phyloP scores from a whole-genome alignment of 1,140 invertebrate genomes.

The Zaprionus ornatus region DNA sequence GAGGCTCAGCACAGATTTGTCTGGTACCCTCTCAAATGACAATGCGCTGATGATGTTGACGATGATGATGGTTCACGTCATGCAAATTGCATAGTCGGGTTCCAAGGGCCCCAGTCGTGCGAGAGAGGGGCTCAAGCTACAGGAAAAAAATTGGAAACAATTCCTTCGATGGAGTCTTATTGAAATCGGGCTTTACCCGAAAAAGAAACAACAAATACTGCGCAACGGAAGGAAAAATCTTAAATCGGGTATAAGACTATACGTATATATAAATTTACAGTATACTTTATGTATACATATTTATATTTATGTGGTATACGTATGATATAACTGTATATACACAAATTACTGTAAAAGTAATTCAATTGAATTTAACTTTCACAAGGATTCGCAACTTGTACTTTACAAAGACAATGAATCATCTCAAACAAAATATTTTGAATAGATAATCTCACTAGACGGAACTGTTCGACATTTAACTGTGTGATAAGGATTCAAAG shows the following conservation, averaged over 20 bases:
- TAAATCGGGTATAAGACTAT: too few species aligned
- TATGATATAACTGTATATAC: too few species aligned
- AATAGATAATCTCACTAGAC: background rate
- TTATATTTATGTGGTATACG: too few species aligned
- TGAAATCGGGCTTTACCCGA: background rate
- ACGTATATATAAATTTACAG: too few species aligned
- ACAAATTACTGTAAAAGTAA: too few species aligned
- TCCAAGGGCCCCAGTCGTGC: background rate
- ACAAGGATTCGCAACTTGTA: background rate
- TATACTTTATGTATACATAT: too few species aligned
- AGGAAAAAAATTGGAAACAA: background rate
- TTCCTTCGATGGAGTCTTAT: background rate
- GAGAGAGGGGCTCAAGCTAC: background rate
- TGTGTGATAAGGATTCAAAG: too few species aligned
- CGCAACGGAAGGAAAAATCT: too few species aligned
- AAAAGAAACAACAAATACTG: background rate
- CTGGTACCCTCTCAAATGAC: conserved; percentile 22
- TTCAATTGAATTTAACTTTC: background rate
- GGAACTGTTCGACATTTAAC: background rate
- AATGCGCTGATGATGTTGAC: background rate
- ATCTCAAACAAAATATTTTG: background rate
- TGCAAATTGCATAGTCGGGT: conserved; percentile 35
- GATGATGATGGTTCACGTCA: conserved; percentile 6
- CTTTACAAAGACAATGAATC: background rate
- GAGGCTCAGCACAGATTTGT: conserved; percentile 50